A percentile compares a stretch with the other conserved stretches of the same genome.
Evolutionary conservation across 1,140 invertebrate species (phyloP).

Genomic region (Drosophila nigromelanica): DNA sequence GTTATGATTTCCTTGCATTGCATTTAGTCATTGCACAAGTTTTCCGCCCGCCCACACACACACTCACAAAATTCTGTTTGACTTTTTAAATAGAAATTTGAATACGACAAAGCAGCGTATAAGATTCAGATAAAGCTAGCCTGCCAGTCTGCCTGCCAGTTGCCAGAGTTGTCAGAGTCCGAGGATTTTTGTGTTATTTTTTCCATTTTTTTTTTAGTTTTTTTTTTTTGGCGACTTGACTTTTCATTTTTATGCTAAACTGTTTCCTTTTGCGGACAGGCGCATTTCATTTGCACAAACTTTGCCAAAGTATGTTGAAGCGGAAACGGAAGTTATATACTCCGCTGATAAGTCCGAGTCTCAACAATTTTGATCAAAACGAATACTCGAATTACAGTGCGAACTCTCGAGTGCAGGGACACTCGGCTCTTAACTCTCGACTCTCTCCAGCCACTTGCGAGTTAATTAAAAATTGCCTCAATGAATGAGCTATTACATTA

Average conservation of each 20-base stretch:
- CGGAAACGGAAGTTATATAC: constrained; percentile 60
- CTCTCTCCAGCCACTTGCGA: constrained; percentile 10
- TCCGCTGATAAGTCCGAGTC: constrained; percentile 39
- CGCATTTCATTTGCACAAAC: constrained; percentile 67
- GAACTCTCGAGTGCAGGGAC: not conserved
- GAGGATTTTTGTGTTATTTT: constrained; percentile 23
- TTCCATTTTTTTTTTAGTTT: constrained; percentile 1
- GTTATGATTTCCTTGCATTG: constrained; percentile 61
- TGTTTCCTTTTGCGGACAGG: constrained; percentile 61
- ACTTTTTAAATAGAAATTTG: constrained; percentile 67
- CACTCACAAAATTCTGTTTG: constrained; percentile 14
- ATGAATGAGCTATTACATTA: constrained; percentile 55
- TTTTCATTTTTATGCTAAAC: constrained; percentile 74
- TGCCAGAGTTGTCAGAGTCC: constrained; percentile 51
- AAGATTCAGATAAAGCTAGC: constrained; percentile 68
- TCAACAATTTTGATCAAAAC: constrained; percentile 27
- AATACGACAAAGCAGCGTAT: constrained; percentile 69
- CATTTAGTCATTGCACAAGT: constrained; percentile 35
- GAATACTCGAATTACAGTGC: constrained; percentile 3
- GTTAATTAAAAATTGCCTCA: constrained; percentile 55
- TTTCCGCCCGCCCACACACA: constrained; percentile 21
- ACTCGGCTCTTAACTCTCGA: not conserved
- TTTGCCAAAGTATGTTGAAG: constrained; percentile 58
- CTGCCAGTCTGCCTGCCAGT: constrained; percentile 42
- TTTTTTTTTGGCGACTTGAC: constrained; percentile 44